These are phyloP conservation scores for Lepidocyrtoides sp. DNA, from an alignment of 2,888 invertebrate genomes.

Conservation along the genomic window DNA sequence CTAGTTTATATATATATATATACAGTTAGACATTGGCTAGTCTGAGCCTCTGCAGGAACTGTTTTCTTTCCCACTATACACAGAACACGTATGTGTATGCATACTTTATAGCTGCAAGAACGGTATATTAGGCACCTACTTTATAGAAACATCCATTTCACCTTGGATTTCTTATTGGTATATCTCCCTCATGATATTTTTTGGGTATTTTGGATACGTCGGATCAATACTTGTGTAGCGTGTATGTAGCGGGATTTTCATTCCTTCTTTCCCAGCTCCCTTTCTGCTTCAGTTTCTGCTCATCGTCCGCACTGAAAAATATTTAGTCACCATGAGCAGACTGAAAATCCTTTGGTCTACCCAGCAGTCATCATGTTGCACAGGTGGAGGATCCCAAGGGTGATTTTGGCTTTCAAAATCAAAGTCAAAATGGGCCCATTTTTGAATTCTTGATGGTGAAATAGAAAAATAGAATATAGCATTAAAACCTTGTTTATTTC, in stretches of 20 bases:
- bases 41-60: neutral
- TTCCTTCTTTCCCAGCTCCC: conserved; percentile 64
- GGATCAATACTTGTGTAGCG: conserved; percentile 80
- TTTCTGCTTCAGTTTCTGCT: conserved; percentile 58
- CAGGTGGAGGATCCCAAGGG: conserved; percentile 66
- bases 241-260: conserved; percentile 80
- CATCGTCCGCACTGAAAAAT: conserved; percentile 61
- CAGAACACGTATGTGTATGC: neutral
- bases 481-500: too few relatives aligned
- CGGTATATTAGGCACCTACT: neutral
- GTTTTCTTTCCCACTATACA: neutral
- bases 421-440: conserved; percentile 50
- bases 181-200: conserved; percentile 54
- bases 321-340: conserved; percentile 60
- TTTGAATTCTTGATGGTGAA: conserved; percentile 60
- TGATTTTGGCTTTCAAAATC: conserved; percentile 53
- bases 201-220: conserved; percentile 51
- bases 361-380: conserved; percentile 66
- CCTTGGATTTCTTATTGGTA: conserved; percentile 72
- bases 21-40: neutral
- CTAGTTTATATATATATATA: conserved; percentile 15
- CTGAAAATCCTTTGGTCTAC: conserved; percentile 43
- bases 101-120: neutral
- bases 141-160: conserved; percentile 68
- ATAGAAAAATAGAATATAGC: too few relatives aligned